A percentile compares a stretch with the other conserved stretches of the same genome.
Conservation (phyloP, 2,113 vertebrate species). For the Ammodramus savannarum region DNA sequence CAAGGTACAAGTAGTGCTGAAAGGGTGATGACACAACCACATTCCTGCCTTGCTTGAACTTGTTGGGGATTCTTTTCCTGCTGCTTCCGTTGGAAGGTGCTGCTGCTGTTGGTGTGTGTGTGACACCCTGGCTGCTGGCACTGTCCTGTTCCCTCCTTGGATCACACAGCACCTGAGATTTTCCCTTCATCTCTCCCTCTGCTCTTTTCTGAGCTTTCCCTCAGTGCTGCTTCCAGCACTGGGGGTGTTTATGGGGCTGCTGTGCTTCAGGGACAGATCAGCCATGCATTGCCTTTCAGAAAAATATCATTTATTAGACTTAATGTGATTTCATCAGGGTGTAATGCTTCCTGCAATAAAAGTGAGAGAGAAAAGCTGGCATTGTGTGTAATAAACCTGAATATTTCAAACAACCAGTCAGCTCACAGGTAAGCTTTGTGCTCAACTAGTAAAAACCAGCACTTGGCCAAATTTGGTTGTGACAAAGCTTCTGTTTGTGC, state of each 20-base stretch:
- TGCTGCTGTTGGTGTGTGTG: not conserved
- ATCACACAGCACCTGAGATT: accelerated
- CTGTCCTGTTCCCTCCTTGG: not conserved
- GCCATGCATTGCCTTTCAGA: not conserved
- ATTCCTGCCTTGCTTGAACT: slow-evolving; percentile 51
- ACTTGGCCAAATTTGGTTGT: slow-evolving; percentile 2
- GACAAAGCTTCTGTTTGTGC: not conserved
- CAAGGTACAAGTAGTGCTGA: slow-evolving; percentile 3
- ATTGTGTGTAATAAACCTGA: not conserved
- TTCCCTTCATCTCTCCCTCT: not conserved
- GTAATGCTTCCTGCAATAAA: not conserved
- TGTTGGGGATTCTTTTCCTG: not conserved
- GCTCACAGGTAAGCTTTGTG: slow-evolving; percentile 17
- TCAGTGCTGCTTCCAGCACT: not conserved
- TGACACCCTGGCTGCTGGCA: slow-evolving; percentile 44
- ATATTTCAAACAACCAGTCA: not conserved
- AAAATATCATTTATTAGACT: not conserved
- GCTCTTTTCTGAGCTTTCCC: not conserved
- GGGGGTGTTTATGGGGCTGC: not conserved
- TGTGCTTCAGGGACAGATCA: not conserved
- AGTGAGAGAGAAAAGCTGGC: not conserved
- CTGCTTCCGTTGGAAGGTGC: slow-evolving; percentile 21
- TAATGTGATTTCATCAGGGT: not conserved
- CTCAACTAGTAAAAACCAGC: not conserved
- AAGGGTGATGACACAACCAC: slow-evolving; percentile 38